Evolutionary conservation across 2,113 vertebrate genomes (phyloP).

Genomic region (Carassius gibelio): DNA sequence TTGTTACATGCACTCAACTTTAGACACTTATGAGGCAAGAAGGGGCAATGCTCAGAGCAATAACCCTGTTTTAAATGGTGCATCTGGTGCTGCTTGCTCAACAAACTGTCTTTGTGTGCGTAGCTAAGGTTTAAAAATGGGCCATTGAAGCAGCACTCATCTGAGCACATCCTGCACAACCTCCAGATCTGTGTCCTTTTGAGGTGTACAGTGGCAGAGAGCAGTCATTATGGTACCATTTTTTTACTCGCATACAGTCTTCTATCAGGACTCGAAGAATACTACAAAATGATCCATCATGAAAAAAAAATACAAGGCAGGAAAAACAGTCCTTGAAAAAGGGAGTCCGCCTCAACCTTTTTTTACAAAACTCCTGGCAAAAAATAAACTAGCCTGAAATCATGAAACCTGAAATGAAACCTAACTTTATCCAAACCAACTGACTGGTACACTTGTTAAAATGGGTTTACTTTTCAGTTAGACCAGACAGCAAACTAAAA

Average conservation of each 20-base stretch:
- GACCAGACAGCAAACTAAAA: too few species aligned
- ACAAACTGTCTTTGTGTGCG: constrained; percentile 53
- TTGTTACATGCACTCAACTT: background rate
- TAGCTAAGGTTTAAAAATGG: constrained; percentile 6
- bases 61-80: constrained; percentile 22
- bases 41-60: constrained; percentile 3
- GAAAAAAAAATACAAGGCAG: background rate
- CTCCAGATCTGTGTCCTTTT: constrained; percentile 51
- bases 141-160: constrained; percentile 44
- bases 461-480: too few species aligned
- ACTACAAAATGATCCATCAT: background rate
- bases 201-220: constrained; percentile 24
- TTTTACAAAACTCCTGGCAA: background rate
- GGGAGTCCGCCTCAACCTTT: too few species aligned
- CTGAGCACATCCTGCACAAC: constrained; percentile 53
- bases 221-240: constrained; percentile 45
- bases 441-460: too few species aligned
- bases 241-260: constrained; percentile 41
- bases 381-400: background rate
- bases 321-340: background rate
- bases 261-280: background rate
- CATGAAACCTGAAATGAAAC: background rate
- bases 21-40: constrained; percentile 15
- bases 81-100: constrained; percentile 10
- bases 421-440: background rate